phyloP scores from a whole-genome alignment of 2,113 vertebrate genomes.

The Pteronura brasiliensis region DNA sequence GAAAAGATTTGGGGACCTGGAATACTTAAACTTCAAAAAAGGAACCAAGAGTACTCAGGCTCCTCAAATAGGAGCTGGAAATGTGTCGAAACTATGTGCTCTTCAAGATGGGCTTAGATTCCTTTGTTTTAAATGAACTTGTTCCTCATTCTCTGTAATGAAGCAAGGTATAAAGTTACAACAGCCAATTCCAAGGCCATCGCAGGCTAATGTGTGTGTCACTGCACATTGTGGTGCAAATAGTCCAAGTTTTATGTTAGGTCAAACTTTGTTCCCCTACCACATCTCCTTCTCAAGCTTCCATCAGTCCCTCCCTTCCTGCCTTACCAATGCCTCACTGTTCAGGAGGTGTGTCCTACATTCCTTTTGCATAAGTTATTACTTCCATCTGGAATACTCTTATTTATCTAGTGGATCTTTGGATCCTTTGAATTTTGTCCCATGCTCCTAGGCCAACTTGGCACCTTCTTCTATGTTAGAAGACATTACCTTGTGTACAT shows the following conservation, averaged over 20 bases:
- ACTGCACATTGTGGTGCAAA: fast-evolving
- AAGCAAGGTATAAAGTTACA: neutral
- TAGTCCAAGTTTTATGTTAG: fast-evolving
- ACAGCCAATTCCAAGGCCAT: neutral
- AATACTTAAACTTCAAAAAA: neutral
- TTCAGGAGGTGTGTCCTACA: neutral
- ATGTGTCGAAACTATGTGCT: neutral
- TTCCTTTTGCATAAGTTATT: neutral
- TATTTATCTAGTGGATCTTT: neutral
- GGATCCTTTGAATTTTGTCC: neutral
- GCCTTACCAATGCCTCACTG: neutral
- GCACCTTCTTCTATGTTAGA: neutral
- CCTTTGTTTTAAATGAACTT: neutral
- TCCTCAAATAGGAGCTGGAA: neutral
- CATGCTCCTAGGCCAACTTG: neutral
- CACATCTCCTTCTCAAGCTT: neutral
- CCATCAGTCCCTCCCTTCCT: neutral
- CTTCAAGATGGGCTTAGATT: neutral
- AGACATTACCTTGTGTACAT: neutral
- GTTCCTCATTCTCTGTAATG: neutral
- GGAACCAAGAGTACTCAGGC: neutral
- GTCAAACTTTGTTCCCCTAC: neutral
- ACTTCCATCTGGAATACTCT: neutral
- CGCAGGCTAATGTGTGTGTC: neutral
- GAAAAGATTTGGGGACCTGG: neutral